These are phyloP conservation scores for Drosophila yakuba DNA, from an alignment of 1,140 invertebrate species.

Conservation along the genomic window DNA sequence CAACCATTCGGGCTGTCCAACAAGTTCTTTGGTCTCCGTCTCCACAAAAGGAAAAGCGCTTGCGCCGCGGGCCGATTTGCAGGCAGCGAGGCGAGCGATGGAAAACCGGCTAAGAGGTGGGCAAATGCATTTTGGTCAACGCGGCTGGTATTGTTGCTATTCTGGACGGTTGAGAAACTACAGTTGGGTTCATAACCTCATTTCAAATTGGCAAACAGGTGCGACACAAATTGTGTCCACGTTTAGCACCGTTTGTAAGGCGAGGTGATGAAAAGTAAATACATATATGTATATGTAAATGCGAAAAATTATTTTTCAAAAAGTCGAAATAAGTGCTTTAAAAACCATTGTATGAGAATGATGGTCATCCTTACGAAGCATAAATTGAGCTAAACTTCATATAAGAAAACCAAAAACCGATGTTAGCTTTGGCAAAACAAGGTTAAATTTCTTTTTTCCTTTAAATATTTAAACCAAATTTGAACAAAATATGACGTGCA, in stretches of 20 bases:
- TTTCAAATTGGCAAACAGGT: constrained; percentile 80
- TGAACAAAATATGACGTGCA: too few species aligned
- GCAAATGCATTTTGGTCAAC: constrained; percentile 60
- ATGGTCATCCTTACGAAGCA: too few species aligned
- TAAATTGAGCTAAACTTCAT: too few species aligned
- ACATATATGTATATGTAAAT: neutral
- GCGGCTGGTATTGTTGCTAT: constrained; percentile 39
- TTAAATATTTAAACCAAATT: too few species aligned
- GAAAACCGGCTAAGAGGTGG: constrained; percentile 69
- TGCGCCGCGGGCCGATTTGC: constrained; percentile 23
- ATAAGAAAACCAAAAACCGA: too few species aligned
- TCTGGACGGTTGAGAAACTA: constrained; percentile 57
- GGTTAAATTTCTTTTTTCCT: too few species aligned
- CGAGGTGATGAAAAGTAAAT: too few species aligned
- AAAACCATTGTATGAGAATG: neutral
- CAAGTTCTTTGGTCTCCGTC: constrained; percentile 81
- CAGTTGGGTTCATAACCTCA: constrained; percentile 81
- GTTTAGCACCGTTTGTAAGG: constrained; percentile 7
- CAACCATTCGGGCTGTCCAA: constrained; percentile 48
- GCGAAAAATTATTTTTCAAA: too few species aligned
- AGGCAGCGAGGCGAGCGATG: constrained; percentile 28
- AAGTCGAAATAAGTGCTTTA: too few species aligned
- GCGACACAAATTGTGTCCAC: constrained; percentile 63
- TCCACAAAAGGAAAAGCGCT: constrained; percentile 78
- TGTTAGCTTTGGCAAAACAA: too few species aligned